Conservation (phyloP, 2,113 vertebrate genomes). For the Pipra filicauda region DNA sequence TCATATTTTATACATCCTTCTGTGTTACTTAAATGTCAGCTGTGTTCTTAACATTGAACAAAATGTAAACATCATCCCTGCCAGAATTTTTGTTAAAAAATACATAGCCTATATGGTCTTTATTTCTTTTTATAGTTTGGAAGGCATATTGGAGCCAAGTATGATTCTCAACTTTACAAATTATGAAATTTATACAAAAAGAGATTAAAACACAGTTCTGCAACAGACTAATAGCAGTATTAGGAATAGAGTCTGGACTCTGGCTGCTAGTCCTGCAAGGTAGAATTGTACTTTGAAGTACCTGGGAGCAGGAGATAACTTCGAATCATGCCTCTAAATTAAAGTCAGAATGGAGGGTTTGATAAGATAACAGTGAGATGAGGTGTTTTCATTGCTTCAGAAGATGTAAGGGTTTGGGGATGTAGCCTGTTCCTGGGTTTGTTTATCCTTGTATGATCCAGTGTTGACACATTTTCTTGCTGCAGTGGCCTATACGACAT, state of each 20-base stretch:
- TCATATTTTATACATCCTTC: slow-evolving; percentile 30
- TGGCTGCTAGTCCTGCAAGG: neutral
- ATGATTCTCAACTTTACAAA: neutral
- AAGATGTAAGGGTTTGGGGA: neutral
- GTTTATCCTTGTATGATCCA: neutral
- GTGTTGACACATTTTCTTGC: neutral
- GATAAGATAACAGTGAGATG: neutral
- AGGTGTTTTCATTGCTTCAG: neutral
- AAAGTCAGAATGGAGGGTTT: neutral
- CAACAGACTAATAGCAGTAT: neutral
- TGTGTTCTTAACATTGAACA: neutral
- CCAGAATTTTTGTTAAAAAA: neutral
- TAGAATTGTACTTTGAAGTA: neutral
- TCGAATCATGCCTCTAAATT: neutral
- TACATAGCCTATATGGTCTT: neutral
- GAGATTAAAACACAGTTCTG: neutral
- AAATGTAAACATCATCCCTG: slow-evolving; percentile 29
- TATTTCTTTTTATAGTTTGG: neutral
- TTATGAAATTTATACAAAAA: neutral
- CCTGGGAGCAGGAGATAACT: neutral
- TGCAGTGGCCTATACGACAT: slow-evolving; percentile 82
- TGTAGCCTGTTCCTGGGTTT: neutral
- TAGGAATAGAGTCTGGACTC: neutral
- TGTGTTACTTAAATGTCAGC: slow-evolving; percentile 48
- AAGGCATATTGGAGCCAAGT: neutral